Evolutionary conservation across 1,140 invertebrate genomes (phyloP).

Genomic region (Ceratosolen fusciceps): DNA sequence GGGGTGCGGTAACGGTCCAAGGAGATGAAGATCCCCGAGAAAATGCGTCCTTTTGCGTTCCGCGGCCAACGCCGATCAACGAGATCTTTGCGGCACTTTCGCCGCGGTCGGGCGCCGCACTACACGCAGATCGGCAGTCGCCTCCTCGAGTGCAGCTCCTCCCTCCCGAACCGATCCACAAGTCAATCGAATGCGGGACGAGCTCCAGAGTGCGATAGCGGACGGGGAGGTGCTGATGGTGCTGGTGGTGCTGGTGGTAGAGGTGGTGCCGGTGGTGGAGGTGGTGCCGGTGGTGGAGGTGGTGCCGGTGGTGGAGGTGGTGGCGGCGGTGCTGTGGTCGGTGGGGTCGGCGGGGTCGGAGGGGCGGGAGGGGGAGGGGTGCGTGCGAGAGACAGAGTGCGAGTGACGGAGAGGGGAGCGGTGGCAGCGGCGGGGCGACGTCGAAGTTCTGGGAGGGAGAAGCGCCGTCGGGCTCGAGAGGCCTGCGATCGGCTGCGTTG

Average conservation of each 20-base stretch:
- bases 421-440: too few species aligned
- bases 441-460: not conserved
- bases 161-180: too few species aligned
- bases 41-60: not conserved
- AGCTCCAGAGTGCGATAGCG: too few species aligned
- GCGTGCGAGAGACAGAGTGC: not conserved
- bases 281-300: not conserved
- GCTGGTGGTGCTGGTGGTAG: too few species aligned
- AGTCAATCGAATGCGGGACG: too few species aligned
- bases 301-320: not conserved
- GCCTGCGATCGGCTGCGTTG: constrained; percentile 37
- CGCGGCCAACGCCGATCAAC: not conserved
- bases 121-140: constrained; percentile 15
- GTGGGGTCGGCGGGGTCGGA: not conserved
- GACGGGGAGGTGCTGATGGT: too few species aligned
- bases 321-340: not conserved
- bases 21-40: not conserved
- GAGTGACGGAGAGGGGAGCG: not conserved
- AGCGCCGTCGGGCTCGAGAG: not conserved
- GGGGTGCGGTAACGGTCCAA: not conserved
- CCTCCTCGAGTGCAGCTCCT: constrained; percentile 2
- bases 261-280: not conserved
- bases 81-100: constrained; percentile 9
- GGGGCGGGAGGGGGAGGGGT: not conserved
- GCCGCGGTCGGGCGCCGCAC: not conserved